Evolutionary conservation across 1,140 invertebrate genomes (phyloP), one percentile per base, ranked within the genome.

Genomic region (Bombyx mori): DNA sequence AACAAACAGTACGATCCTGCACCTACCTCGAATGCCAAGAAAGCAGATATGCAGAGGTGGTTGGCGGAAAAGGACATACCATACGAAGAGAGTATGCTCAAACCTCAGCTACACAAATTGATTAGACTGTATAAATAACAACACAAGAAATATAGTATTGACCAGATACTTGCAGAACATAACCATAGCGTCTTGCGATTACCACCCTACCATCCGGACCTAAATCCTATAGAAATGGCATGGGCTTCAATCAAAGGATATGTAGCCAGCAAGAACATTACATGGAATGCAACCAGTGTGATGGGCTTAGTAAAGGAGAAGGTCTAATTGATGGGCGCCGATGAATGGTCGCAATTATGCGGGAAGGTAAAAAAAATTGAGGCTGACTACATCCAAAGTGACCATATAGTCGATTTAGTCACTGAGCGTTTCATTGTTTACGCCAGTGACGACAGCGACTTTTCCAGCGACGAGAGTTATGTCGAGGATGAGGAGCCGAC

Each of bases 241-340:
- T 49, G 55, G 46, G 6, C 47, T 9, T 35, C 42, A 48, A 48
- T 56, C 18, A 56, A 56, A 35, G 55, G 48, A 45, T 45, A 57
- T 45, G 56, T 57, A 8, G 50, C 49, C 47, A 47, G 42, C 12
- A 60, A 60, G 49, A 60, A 60, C 22, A 47, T 60, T 9, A 35
- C 5, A 10, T 60, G 58, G 58, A 55, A 60, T n/a, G n/a, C 50
- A 44, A 54, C 26, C 8, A 7, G 42, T 9, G 18, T 51, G 50
- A 60, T 43, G 8, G 47, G 54, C 3, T 43, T 60, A 18, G 18
- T 60, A 44, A 43, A 55, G 8, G 58, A 60, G 54, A 60, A 60
- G 46, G 12, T 59, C 10, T 44, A 50, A 35, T 35, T 54, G 54
- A 54, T 60, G 53, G 51, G 42, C 12, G 12, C 44, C 6, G 9